Percentiles rank a stretch among this genome's conserved stretches.
Conservation (phyloP, 2,113 vertebrate genomes). For the Drymodes brunneopygia region DNA sequence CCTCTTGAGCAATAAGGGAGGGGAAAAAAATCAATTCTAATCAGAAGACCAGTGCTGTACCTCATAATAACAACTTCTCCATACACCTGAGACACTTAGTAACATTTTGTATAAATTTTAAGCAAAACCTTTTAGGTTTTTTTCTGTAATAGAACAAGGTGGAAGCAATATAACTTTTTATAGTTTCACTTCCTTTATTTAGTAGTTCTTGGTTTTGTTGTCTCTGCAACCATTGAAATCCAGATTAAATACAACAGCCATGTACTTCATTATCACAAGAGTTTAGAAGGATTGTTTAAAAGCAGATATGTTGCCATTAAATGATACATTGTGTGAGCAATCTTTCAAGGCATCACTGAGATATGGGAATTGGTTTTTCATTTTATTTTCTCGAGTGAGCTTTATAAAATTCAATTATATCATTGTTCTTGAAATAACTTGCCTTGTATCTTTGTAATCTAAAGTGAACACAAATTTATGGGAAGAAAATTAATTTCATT, state of each 20-base stretch:
- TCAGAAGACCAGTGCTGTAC: constrained; percentile 18
- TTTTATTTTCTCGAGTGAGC: neutral
- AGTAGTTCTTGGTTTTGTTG: neutral
- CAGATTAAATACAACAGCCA: neutral
- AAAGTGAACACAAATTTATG: neutral
- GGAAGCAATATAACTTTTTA: neutral
- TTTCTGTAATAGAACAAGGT: neutral
- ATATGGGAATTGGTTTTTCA: neutral
- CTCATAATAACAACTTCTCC: neutral
- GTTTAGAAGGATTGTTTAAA: neutral
- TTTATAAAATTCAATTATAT: neutral
- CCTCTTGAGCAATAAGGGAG: constrained; percentile 31
- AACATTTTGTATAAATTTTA: constrained; percentile 28
- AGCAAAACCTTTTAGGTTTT: constrained; percentile 8
- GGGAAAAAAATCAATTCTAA: constrained; percentile 67
- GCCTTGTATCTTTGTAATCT: neutral
- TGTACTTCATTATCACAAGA: neutral
- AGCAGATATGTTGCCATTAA: neutral
- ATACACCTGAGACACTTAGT: constrained; percentile 39
- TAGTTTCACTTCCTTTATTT: neutral
- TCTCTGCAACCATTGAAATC: neutral
- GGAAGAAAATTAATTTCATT: neutral
- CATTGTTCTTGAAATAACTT: neutral
- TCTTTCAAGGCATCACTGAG: neutral
- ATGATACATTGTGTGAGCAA: neutral